Base-by-base conservation (phyloP, 2,797 vertebrate genomes). In the Calcarius lapponicus region DNA sequence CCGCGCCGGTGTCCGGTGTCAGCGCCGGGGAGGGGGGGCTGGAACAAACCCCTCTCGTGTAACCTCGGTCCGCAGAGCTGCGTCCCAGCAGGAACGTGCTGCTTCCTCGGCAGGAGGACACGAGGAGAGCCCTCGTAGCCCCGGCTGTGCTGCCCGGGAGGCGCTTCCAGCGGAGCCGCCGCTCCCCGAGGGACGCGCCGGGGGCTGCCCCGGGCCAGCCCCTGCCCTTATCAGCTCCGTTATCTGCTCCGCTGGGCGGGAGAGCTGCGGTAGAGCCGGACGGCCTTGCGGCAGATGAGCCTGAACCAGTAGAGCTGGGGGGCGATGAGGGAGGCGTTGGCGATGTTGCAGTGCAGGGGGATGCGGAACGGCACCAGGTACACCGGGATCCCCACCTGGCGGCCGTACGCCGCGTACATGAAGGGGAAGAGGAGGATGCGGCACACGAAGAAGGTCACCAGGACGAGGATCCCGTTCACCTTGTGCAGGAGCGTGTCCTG, bases 241-340 rank as follows among this genome's bases (percentile, higher is more conserved):
- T 98, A 98, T 74, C 97, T 82, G 73, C 93, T 90, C 61, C 97
- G 98, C 90, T 81, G 81, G 2, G 80, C 29, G 6, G 92, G 74
- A 0, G 97, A 90, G 73, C 66, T 11, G 31, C 93, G 79, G 96
- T 99, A 99, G 81, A 99, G 98, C 20, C 98, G 98, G 86, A 86
- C 97, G 50, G 99, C 99, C 97, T 99, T 99, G 86, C 97, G 98
- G 97, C 99, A 99, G 62, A 99, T 99, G 91, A 99, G 98, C 47
- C 98, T 85, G 89, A 99, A 99, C 99, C 99, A 99, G 98, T 99
- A 99, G 97, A 99, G 97, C 97, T 99, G 99, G 5, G 99, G 99
- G 11, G 99, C 98, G 91, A 99, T 97, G 97, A 99, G 99, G 95
- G 98, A 97, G 20, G 96, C 96, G 92, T 98, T 99, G 96, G 98